Evolutionary conservation across 2,797 vertebrate genomes (phyloP).

Genomic region (Xyrichtys novacula): DNA sequence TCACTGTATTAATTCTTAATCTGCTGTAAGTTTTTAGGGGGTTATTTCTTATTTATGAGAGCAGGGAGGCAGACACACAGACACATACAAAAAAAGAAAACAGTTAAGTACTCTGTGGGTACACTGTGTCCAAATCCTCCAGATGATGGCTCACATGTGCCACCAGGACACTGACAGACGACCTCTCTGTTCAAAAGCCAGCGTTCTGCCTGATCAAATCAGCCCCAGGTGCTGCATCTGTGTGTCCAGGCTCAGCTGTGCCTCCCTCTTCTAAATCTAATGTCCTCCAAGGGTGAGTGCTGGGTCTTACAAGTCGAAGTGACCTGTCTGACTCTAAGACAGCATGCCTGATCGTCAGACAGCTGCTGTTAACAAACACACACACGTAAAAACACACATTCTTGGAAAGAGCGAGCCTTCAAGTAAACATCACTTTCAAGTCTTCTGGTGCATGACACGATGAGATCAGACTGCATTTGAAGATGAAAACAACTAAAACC

Average conservation of each 20-base stretch:
- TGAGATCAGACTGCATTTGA: background rate
- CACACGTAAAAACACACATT: background rate
- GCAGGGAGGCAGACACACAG: background rate
- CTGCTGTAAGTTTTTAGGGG: background rate
- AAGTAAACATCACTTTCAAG: background rate
- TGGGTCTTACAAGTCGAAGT: constrained; percentile 47
- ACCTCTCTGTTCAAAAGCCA: constrained; percentile 61
- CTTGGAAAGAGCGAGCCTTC: background rate
- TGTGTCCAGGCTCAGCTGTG: constrained; percentile 72
- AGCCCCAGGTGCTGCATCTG: constrained; percentile 58
- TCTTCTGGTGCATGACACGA: background rate
- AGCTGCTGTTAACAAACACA: constrained; percentile 48
- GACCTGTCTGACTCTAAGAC: constrained; percentile 67
- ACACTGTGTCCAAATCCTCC: constrained; percentile 28
- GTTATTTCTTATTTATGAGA: background rate
- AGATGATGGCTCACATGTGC: constrained; percentile 32
- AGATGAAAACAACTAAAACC: background rate
- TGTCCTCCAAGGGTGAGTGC: constrained; percentile 35
- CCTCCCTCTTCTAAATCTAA: constrained; percentile 50
- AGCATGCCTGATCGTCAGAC: constrained; percentile 47
- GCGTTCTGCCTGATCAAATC: constrained; percentile 71
- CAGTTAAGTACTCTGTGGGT: background rate
- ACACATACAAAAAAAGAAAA: background rate
- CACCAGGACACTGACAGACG: constrained; percentile 45
- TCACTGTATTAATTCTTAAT: too few relatives aligned